Evolutionary conservation across 2,888 invertebrate species (phyloP), one percentile per base, ranked within the genome.

Genomic region (Argyresthia goedartella): DNA sequence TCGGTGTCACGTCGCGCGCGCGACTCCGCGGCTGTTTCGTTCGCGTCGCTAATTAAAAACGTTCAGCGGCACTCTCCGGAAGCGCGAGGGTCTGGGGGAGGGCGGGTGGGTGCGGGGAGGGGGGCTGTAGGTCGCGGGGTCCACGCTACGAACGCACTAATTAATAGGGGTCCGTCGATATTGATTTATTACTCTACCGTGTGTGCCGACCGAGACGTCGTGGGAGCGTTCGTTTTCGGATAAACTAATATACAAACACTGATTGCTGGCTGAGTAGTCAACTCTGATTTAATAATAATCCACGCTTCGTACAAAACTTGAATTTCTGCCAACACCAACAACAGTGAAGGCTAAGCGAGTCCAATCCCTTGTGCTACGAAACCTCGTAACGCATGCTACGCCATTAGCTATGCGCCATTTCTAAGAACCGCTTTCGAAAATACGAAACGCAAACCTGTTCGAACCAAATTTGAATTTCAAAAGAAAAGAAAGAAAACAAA

Each of bases 151-250:
- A 81, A 82, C 82, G 81, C 81, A 81, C 82, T 84, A 85, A 85
- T 85, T 85, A 85, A 84, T 84, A 81, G 81, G 81, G 82, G 82
- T 79, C 81, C 76, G 79, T 69, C 80, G 80, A 84, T 85, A 85
- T 85, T 84, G 84, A 85, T 85, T 85, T 80, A 84, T 39, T 42
- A 51, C 33, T 13, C 7, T 36, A 39, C 36, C 45, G 25, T 45
- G 46, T 35, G 50, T 50, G 41, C 16, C 15, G 43, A 2, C 14
- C 50, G 43, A 3, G 10, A 10, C 16, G 15, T 16, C 16, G 33
- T 25, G 41, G 15, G 49, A 49, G 33, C 46, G 25, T 25, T 25
- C 46, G 25, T 25, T 25, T 4, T n/a, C 33, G 39, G 39, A 8
- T n/a, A n/a, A 39, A 39, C n/a, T n/a, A 39, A 39, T 39, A 39